Evolutionary conservation across 2,113 vertebrate genomes (phyloP).

Genomic region (Cisticola juncidis): DNA sequence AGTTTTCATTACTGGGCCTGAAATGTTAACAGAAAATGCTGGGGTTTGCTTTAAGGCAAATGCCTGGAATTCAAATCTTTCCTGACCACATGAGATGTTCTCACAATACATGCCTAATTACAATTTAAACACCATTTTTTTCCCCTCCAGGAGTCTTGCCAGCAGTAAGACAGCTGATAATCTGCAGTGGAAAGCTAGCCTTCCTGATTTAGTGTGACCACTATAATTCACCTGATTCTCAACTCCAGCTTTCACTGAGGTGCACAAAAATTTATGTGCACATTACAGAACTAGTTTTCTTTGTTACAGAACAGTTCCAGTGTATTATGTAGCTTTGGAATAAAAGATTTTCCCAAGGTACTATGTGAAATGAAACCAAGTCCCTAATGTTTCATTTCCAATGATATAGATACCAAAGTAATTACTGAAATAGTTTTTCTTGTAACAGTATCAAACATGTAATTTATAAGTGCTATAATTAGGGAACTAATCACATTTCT

Average conservation of each 20-base stretch:
- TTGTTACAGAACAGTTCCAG: background rate
- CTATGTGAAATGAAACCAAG: background rate
- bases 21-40: background rate
- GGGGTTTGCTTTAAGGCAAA: background rate
- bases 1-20: background rate
- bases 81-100: background rate
- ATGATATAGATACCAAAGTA: background rate
- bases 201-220: background rate
- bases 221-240: background rate
- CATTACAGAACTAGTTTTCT: background rate
- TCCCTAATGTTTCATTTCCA: conserved; percentile 6
- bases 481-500: conserved; percentile 44
- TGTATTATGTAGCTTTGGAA: background rate
- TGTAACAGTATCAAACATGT: background rate
- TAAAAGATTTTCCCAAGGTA: background rate
- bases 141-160: background rate
- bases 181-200: background rate
- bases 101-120: background rate
- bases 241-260: background rate
- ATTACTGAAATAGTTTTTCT: conserved; percentile 7
- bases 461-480: conserved; percentile 50
- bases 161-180: background rate
- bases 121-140: background rate
- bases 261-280: background rate
- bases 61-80: background rate